phyloP scores from a whole-genome alignment of 2,888 invertebrate genomes.

The Cryptocephalus moraei region DNA sequence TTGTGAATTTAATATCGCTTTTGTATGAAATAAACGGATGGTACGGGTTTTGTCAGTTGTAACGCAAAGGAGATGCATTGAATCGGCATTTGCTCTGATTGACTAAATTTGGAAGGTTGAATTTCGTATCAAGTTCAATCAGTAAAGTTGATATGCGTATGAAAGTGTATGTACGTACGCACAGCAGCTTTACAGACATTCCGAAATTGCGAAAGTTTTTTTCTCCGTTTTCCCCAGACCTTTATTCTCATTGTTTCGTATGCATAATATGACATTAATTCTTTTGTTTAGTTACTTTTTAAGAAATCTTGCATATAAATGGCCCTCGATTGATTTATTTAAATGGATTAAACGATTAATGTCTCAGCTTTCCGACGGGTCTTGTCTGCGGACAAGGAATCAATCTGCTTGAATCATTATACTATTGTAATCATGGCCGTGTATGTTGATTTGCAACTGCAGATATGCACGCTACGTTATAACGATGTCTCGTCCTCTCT shows the following conservation, averaged over 20 bases:
- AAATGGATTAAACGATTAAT: slow-evolving; percentile 35
- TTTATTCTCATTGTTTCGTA: slow-evolving; percentile 10
- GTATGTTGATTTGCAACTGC: slow-evolving; percentile 32
- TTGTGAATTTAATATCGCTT: too few relatives aligned
- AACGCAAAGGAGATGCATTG: too few relatives aligned
- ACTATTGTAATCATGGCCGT: slow-evolving; percentile 33
- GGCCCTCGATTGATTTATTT: slow-evolving; percentile 33
- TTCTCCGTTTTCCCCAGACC: neutral
- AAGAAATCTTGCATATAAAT: slow-evolving; percentile 31
- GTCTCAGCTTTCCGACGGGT: slow-evolving; percentile 30
- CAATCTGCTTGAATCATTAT: slow-evolving; percentile 35
- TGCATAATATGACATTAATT: slow-evolving; percentile 18
- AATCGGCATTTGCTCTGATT: too few relatives aligned
- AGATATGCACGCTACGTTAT: slow-evolving; percentile 28
- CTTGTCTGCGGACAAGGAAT: slow-evolving; percentile 33
- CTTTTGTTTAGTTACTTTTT: slow-evolving; percentile 28
- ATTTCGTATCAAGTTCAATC: neutral
- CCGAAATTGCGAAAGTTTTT: neutral
- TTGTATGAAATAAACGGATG: too few relatives aligned
- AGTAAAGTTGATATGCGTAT: neutral
- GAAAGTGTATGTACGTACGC: neutral
- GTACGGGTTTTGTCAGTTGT: too few relatives aligned
- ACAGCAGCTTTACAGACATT: neutral
- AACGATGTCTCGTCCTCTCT: slow-evolving; percentile 10
- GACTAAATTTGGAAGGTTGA: too few relatives aligned